A percentile compares a stretch with the other conserved stretches of the same genome.
phyloP scores from a whole-genome alignment of 2,113 vertebrate species.

The Cnemophilus loriae region DNA sequence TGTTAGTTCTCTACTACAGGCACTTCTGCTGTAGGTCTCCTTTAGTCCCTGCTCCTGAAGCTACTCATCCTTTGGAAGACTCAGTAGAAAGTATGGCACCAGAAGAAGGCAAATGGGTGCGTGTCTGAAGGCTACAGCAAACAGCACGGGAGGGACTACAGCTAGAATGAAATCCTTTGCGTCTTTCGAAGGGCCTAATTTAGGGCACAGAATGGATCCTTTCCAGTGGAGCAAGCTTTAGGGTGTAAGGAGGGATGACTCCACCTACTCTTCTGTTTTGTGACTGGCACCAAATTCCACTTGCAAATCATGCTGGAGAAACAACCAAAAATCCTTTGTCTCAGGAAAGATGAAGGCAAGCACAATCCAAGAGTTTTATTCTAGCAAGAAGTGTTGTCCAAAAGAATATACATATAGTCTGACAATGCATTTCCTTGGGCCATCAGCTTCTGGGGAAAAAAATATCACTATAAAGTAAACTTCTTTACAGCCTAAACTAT shows the following conservation, averaged over 20 bases:
- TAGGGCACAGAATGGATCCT: background rate
- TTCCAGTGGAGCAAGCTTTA: background rate
- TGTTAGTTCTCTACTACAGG: background rate
- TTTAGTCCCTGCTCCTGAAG: background rate
- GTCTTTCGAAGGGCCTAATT: background rate
- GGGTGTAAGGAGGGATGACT: background rate
- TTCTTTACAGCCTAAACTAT: background rate
- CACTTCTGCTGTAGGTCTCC: background rate
- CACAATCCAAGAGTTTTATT: background rate
- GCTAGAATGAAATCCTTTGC: background rate
- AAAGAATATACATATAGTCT: background rate
- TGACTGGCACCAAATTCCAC: background rate
- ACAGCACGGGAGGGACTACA: background rate
- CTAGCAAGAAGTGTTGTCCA: background rate
- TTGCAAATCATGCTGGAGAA: background rate
- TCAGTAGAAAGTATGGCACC: background rate
- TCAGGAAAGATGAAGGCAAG: background rate
- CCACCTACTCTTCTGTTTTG: background rate
- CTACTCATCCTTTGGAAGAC: background rate
- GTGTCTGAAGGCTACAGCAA: background rate
- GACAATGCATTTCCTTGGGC: background rate
- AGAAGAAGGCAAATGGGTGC: background rate
- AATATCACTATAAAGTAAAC: background rate
- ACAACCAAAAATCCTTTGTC: background rate
- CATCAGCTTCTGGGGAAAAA: background rate